Evolutionary conservation across 2,113 vertebrate species (phyloP).

Genomic region (Cinclus cinclus): DNA sequence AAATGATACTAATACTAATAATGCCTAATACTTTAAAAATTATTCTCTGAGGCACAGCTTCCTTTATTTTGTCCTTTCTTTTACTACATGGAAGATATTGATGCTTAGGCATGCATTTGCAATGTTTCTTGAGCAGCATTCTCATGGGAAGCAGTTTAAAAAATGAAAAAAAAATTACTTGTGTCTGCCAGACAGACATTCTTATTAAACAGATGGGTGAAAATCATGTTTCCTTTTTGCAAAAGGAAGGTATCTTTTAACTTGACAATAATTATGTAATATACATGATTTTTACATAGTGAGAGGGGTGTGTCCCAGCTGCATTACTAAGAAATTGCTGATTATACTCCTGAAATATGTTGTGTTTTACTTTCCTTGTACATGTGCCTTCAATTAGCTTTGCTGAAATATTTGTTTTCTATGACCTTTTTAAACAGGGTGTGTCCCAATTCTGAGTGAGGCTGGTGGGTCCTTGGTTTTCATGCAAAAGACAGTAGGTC

Average conservation of each 20-base stretch:
- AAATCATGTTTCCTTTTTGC: neutral
- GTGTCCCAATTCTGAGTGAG: neutral
- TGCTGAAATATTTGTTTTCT: constrained; percentile 37
- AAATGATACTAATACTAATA: no score
- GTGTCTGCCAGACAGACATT: neutral
- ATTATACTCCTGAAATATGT: constrained; percentile 32
- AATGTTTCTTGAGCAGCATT: neutral
- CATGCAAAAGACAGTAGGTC: neutral
- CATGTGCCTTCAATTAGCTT: constrained; percentile 48
- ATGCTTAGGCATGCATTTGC: neutral
- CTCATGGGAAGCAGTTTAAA: neutral
- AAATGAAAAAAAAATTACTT: neutral
- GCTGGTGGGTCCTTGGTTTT: neutral
- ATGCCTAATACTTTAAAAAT: neutral
- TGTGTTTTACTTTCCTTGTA: neutral
- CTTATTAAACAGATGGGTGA: neutral
- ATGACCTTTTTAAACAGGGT: constrained; percentile 22
- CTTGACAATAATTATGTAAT: neutral
- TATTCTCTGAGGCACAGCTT: neutral
- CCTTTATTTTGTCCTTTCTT: neutral
- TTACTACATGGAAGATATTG: neutral
- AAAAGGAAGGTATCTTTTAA: neutral
- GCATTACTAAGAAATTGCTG: constrained; percentile 3
- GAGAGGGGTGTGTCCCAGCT: neutral
- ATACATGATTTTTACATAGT: neutral